Base-by-base conservation (phyloP, 2,888 invertebrate species). In the Scaeva pyrastri region DNA sequence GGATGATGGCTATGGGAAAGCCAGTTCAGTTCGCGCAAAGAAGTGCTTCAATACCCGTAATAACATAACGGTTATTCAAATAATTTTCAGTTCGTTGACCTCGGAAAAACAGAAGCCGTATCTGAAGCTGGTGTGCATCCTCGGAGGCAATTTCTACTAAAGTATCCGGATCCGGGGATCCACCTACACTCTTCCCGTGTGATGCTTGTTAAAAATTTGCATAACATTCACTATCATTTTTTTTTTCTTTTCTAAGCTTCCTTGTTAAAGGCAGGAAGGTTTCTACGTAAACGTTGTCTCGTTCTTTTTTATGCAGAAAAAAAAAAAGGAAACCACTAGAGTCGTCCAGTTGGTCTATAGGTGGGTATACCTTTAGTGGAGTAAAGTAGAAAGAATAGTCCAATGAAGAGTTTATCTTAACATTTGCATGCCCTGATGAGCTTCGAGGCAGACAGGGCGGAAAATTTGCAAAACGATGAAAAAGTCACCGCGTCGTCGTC, bases 11-110 rank as follows among this genome's bases (percentile, higher is more conserved):
- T 21, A 11, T 7, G 10, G 39, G 12, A 12, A 58, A 72, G n/a
- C 50, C 52, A 45, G 43, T 82, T 58, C 41, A 36, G 31, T n/a
- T n/a, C n/a, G n/a, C n/a, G n/a, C 23, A 43, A 21, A 66, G 78
- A 73, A 83, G 43, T 78, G 41, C 68, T 68, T 72, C 55, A 77
- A 77, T 73, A n/a, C n/a, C n/a, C n/a, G n/a, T n/a, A 78, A 73
- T 26, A 73, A 16, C 43, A 55, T 60, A 55, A 68, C 60, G 78
- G 60, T 58, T 82, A 77, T 77, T 77, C 66, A 82, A 77, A 77
- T 72, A 52, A 75, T 77, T 71, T 48, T 56, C 21, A 39, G 56
- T 77, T 52, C 72, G 50, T 31, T 66, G 82, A 72, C 64, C 77
- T 72, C 58, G 48, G 41, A 8, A 45, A 74, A 45, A 70, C 19